Evolutionary conservation across 2,113 vertebrate genomes (phyloP).

Genomic region (Syngnathoides biaculeatus): DNA sequence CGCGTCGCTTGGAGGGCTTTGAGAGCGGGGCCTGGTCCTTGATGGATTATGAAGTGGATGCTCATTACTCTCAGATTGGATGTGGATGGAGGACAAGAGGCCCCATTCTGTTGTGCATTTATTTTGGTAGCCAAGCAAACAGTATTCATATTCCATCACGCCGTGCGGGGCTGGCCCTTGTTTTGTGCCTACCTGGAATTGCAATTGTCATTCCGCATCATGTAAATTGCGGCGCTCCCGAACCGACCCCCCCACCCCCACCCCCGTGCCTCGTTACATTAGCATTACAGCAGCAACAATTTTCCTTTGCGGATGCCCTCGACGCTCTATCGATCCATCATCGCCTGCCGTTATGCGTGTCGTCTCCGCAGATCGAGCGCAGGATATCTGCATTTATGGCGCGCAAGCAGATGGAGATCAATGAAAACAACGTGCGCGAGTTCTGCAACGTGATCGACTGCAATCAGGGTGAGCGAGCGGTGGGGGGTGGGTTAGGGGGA

Average conservation of each 20-base stretch:
- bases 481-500: conserved; percentile 53
- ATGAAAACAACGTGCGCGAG: conserved; percentile 99
- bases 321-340: conserved; percentile 62
- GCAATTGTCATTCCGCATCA: conserved; percentile 23
- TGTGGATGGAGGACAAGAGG: conserved; percentile 76
- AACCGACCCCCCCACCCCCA: not conserved
- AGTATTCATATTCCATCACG: conserved; percentile 63
- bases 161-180: conserved; percentile 42
- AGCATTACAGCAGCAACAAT: conserved; percentile 30
- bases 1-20: conserved; percentile 70
- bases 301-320: conserved; percentile 55
- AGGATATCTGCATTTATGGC: conserved; percentile 99
- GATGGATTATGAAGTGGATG: conserved; percentile 79
- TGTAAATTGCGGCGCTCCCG: conserved; percentile 25
- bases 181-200: conserved; percentile 60
- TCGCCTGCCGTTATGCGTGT: conserved; percentile 44
- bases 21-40: conserved; percentile 74
- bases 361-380: conserved; percentile 87
- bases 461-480: conserved; percentile 94
- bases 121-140: conserved; percentile 73
- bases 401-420: conserved; percentile 99
- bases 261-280: conserved; percentile 29
- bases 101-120: conserved; percentile 74
- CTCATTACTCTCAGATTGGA: conserved; percentile 80
- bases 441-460: conserved; percentile 99